Conservation (phyloP, 2,797 vertebrate species). For the Bovichtus diacanthus region DNA sequence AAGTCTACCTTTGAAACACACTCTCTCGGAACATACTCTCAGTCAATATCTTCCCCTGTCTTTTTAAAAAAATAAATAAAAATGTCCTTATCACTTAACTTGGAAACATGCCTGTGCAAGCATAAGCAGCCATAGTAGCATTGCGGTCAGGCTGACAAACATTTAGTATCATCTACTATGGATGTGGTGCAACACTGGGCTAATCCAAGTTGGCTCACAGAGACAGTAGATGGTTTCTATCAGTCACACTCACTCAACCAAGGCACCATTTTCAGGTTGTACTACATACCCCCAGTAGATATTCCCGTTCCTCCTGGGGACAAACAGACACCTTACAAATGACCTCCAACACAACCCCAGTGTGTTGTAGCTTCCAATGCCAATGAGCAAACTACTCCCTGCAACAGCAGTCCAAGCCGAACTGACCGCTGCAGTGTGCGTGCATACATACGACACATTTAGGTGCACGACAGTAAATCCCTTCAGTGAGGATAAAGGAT, state of each 20-base stretch:
- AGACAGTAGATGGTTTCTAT: constrained; percentile 14
- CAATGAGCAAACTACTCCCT: not conserved
- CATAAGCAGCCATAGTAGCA: constrained; percentile 12
- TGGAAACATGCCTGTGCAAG: constrained; percentile 12
- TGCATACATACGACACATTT: constrained; percentile 41
- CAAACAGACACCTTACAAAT: constrained; percentile 36
- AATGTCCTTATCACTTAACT: constrained; percentile 7
- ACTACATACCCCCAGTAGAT: constrained; percentile 75
- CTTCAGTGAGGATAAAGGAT: constrained; percentile 73
- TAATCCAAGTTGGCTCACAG: constrained; percentile 44
- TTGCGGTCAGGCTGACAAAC: constrained; percentile 22
- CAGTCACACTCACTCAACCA: constrained; percentile 34
- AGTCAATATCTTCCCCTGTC: not conserved
- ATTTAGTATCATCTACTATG: constrained; percentile 34
- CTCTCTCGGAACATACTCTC: not conserved
- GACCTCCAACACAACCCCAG: constrained; percentile 72
- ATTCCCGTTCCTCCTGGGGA: constrained; percentile 65
- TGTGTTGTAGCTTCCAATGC: constrained; percentile 28
- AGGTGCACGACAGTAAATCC: constrained; percentile 77
- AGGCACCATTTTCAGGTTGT: constrained; percentile 4
- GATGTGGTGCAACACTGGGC: constrained; percentile 37
- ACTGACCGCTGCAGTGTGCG: constrained; percentile 24
- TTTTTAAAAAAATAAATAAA: too few species aligned
- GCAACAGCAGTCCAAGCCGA: constrained; percentile 23
- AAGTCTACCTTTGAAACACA: constrained; percentile 23